These are phyloP conservation scores for Thoracochromis brauschi DNA, from an alignment of 2,113 vertebrate species.

Conservation along the genomic window DNA sequence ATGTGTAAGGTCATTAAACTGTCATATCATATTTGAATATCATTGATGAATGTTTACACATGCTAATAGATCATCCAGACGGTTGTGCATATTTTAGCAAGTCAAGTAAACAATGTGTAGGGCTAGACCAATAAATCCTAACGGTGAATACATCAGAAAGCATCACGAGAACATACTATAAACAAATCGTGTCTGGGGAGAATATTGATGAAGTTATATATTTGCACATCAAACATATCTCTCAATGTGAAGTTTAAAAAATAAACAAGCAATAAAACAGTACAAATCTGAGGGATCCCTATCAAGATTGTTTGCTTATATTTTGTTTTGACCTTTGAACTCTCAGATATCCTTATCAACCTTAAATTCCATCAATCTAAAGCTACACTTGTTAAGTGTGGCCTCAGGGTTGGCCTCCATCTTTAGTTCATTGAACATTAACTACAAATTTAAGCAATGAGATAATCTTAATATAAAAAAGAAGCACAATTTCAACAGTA, in stretches of 20 bases:
- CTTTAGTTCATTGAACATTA: neutral
- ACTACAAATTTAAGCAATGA: neutral
- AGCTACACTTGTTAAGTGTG: neutral
- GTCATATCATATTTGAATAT: neutral
- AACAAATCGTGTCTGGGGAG: neutral
- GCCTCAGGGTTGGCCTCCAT: neutral
- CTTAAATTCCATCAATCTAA: neutral
- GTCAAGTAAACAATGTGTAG: neutral
- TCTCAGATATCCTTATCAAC: neutral
- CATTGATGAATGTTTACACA: neutral
- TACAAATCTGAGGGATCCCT: neutral
- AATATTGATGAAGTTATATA: neutral
- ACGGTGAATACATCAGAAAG: neutral
- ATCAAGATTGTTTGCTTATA: neutral
- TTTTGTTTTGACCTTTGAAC: neutral
- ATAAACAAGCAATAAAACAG: neutral
- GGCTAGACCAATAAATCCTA: neutral
- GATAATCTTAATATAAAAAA: neutral
- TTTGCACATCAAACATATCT: neutral
- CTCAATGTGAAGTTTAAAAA: neutral
- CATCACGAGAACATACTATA: neutral
- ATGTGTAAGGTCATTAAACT: neutral
- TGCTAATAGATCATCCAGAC: neutral
- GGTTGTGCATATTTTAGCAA: neutral
- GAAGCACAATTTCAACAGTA: neutral